Conservation (phyloP, 1,140 invertebrate genomes). For the Polyergus mexicanus region DNA sequence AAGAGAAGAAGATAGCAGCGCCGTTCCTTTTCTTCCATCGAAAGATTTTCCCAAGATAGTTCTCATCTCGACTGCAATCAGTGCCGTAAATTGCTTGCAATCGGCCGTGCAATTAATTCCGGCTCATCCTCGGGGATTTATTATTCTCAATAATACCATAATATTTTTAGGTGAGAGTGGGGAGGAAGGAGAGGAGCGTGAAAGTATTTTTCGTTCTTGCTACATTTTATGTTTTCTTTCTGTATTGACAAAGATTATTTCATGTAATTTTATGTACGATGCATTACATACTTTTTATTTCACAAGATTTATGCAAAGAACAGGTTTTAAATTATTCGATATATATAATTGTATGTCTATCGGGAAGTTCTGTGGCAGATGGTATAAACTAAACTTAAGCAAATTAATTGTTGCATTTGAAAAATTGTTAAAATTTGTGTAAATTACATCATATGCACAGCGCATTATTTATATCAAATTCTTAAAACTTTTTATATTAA, state of each 20-base stretch:
- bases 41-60: constrained; percentile 80
- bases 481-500: too few relatives aligned
- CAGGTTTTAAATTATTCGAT: neutral
- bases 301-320: neutral
- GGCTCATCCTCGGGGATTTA: constrained; percentile 79
- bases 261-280: neutral
- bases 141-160: constrained; percentile 79
- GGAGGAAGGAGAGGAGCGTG: neutral
- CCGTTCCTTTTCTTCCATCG: constrained; percentile 76
- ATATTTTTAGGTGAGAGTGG: constrained; percentile 70
- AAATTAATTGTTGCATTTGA: too few relatives aligned
- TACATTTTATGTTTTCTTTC: constrained; percentile 18
- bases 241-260: constrained; percentile 12
- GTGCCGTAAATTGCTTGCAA: constrained; percentile 81
- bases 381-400: too few relatives aligned
- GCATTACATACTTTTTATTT: neutral
- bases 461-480: too few relatives aligned
- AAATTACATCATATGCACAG: too few relatives aligned
- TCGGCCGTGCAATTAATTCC: constrained; percentile 80
- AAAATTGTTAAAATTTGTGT: too few relatives aligned
- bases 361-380: too few relatives aligned
- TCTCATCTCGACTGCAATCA: constrained; percentile 80
- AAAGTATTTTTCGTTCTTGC: constrained; percentile 39
- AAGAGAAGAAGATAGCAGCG: constrained; percentile 33
- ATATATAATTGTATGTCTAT: neutral